These are phyloP conservation scores for Colostygia pectinataria DNA, from an alignment of 2,888 invertebrate genomes.

Conservation along the genomic window DNA sequence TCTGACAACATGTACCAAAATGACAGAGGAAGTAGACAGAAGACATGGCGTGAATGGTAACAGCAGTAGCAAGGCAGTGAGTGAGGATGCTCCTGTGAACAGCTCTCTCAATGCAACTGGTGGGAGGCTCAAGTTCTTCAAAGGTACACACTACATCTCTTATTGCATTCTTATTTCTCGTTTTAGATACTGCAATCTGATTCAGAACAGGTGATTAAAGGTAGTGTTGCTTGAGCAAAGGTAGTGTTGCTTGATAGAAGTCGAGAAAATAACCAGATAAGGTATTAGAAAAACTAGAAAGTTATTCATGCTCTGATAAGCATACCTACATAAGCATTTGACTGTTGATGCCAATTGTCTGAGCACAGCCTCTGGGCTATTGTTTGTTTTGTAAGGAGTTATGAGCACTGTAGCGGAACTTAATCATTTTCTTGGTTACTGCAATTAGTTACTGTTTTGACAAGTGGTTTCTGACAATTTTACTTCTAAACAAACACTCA, in stretches of 20 bases:
- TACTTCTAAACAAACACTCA: no score
- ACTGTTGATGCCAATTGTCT: slow-evolving; percentile 68
- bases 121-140: slow-evolving; percentile 91
- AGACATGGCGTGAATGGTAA: slow-evolving; percentile 88
- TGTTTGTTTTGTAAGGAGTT: slow-evolving; percentile 70
- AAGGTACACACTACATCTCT: slow-evolving; percentile 78
- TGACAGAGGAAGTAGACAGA: slow-evolving; percentile 86
- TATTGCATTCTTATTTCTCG: slow-evolving; percentile 28
- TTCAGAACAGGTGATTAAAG: slow-evolving; percentile 1
- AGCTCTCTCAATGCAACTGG: slow-evolving; percentile 80
- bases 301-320: slow-evolving; percentile 81
- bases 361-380: slow-evolving; percentile 67
- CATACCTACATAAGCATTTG: slow-evolving; percentile 67
- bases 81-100: slow-evolving; percentile 75
- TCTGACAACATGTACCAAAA: slow-evolving; percentile 88
- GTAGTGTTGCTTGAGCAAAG: slow-evolving; percentile 16
- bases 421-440: slow-evolving; percentile 4
- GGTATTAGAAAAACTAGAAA: slow-evolving; percentile 70
- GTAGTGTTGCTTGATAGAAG: slow-evolving; percentile 19
- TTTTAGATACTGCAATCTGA: background rate
- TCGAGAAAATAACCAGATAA: slow-evolving; percentile 36
- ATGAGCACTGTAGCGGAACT: slow-evolving; percentile 61
- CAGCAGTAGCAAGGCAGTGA: slow-evolving; percentile 82
- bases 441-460: background rate
- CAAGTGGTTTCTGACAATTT: background rate